These are phyloP conservation scores for Dasypolia templi DNA, from an alignment of 2,888 invertebrate genomes.

Conservation along the genomic window DNA sequence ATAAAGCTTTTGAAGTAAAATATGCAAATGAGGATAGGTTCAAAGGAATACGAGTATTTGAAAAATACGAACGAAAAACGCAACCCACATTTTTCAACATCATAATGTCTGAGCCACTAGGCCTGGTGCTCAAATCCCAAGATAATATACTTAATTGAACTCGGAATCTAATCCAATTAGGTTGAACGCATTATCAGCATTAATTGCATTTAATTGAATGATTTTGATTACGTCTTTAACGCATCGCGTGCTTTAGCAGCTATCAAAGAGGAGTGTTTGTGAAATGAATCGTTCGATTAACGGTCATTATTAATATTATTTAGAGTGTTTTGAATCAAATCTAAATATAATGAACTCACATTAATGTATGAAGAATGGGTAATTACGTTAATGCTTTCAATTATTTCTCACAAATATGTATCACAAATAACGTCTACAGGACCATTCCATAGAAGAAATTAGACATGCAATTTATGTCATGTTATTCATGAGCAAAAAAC, in stretches of 20 bases:
- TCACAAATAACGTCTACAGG: background rate
- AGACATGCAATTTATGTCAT: background rate
- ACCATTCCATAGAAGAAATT: background rate
- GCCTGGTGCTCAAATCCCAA: conserved; percentile 35
- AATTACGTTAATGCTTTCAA: conserved; percentile 5
- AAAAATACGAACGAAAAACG: background rate
- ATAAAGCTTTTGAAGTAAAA: background rate
- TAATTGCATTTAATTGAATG: conserved; percentile 53
- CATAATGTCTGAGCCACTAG: conserved; percentile 6
- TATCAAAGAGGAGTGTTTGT: conserved; percentile 51
- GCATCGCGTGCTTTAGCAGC: conserved; percentile 49
- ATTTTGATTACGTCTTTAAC: conserved; percentile 56
- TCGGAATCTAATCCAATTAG: conserved; percentile 51
- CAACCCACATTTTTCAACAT: conserved; percentile 4
- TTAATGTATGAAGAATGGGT: background rate
- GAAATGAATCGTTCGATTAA: conserved; percentile 41
- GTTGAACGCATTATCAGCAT: conserved; percentile 35
- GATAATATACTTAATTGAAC: conserved; percentile 54
- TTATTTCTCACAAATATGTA: background rate
- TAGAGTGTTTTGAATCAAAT: conserved; percentile 40
- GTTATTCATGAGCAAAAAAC: background rate
- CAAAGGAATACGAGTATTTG: background rate
- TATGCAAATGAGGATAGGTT: too few relatives aligned
- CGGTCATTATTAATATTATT: conserved; percentile 32
- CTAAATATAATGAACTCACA: conserved; percentile 9